phyloP scores from a whole-genome alignment of 2,888 invertebrate species.

The Trichopoda pennipes region DNA sequence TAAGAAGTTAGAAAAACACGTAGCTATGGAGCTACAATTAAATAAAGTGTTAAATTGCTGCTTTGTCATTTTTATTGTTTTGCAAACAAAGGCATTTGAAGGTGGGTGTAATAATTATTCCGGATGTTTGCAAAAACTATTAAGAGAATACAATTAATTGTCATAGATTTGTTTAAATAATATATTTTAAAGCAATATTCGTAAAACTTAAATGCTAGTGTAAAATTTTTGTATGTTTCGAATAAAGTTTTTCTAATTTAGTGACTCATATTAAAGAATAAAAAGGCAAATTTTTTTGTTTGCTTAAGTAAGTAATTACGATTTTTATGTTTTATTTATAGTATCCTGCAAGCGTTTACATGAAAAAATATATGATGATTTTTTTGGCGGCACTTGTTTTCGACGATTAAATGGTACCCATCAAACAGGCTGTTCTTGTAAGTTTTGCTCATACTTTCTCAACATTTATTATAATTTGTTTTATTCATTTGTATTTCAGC shows the following conservation, averaged over 20 bases:
- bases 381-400: conserved; percentile 91
- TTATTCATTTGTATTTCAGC: conserved; percentile 71
- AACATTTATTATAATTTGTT: not conserved
- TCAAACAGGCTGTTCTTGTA: conserved; percentile 97
- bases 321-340: conserved; percentile 37
- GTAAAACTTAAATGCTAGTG: too few relatives aligned
- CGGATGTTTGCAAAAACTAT: conserved; percentile 6
- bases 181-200: too few relatives aligned
- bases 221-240: too few relatives aligned
- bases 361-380: conserved; percentile 89
- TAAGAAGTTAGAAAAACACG: conserved; percentile 1
- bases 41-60: conserved; percentile 43
- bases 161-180: too few relatives aligned
- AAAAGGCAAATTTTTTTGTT: not conserved
- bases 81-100: conserved; percentile 48
- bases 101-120: conserved; percentile 55
- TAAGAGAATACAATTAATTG: not conserved
- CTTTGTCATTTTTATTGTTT: conserved; percentile 47
- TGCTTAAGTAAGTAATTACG: not conserved
- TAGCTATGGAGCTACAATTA: conserved; percentile 63
- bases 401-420: conserved; percentile 96
- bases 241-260: too few relatives aligned
- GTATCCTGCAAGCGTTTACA: conserved; percentile 82
- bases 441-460: conserved; percentile 79
- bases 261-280: conserved; percentile 41